Evolutionary conservation across 2,888 invertebrate species (phyloP).

Genomic region (Ischnura elegans): DNA sequence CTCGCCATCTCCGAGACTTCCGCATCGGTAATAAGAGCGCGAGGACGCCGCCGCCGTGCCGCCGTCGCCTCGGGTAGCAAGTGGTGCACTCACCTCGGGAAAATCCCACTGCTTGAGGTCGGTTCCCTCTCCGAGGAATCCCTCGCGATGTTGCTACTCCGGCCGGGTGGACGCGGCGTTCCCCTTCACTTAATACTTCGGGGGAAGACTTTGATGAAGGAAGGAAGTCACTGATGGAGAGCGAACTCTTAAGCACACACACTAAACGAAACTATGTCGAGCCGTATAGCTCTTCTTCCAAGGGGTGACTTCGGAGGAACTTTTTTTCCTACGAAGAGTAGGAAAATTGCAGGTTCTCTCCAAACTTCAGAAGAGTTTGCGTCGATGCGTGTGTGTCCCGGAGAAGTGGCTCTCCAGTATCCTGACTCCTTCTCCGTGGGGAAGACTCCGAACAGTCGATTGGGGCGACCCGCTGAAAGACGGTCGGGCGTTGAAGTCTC

Average conservation of each 20-base stretch:
- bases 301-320: background rate
- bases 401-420: background rate
- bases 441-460: background rate
- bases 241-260: background rate
- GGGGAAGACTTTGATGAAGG: background rate
- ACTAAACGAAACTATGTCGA: background rate
- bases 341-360: background rate
- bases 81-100: constrained; percentile 23
- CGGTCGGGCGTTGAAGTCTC: background rate
- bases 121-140: background rate
- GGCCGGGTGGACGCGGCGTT: background rate
- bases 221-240: background rate
- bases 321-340: background rate
- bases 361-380: background rate
- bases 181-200: background rate
- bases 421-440: background rate
- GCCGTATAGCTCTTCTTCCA: background rate
- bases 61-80: background rate
- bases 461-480: too few relatives aligned
- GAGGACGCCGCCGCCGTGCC: background rate
- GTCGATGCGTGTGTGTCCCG: background rate
- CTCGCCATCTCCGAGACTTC: background rate
- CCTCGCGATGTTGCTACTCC: background rate
- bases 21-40: too few relatives aligned
- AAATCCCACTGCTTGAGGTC: background rate